Percentiles rank a stretch among this genome's conserved stretches.
Conservation (phyloP, 2,797 vertebrate species). For the Pitangus sulphuratus region DNA sequence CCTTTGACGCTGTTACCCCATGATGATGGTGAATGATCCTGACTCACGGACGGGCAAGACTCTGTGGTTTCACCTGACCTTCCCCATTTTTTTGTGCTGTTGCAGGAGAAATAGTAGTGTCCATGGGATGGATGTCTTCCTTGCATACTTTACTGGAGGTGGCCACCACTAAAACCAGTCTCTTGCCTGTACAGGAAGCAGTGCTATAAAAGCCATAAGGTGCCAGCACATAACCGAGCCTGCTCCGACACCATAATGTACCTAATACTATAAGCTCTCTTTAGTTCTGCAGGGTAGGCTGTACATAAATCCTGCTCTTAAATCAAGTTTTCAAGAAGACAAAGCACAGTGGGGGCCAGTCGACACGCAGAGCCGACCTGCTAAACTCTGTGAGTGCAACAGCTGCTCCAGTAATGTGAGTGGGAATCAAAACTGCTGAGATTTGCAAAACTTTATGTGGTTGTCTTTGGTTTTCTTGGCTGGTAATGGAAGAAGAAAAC, state of each 20-base stretch:
- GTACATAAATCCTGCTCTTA: neutral
- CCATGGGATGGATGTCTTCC: neutral
- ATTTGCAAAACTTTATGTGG: constrained; percentile 25
- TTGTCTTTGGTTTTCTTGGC: constrained; percentile 62
- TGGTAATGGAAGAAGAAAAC: constrained; percentile 52
- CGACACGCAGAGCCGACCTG: neutral
- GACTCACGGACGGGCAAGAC: constrained; percentile 1
- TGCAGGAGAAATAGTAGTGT: neutral
- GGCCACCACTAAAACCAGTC: neutral
- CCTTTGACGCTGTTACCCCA: neutral
- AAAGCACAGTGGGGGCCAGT: neutral
- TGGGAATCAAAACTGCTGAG: constrained; percentile 67
- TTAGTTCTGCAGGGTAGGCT: neutral
- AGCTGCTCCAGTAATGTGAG: constrained; percentile 48
- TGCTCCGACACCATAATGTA: accelerated
- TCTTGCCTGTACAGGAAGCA: neutral
- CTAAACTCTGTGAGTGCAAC: neutral
- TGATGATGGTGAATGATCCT: neutral
- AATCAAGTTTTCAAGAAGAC: neutral
- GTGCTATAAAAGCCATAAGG: neutral
- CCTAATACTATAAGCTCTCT: neutral
- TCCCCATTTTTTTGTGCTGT: neutral
- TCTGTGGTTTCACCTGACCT: constrained; percentile 28
- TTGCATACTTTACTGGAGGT: neutral
- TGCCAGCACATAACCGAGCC: neutral